Conservation (phyloP, 2,113 vertebrate species). For the Indicator indicator region DNA sequence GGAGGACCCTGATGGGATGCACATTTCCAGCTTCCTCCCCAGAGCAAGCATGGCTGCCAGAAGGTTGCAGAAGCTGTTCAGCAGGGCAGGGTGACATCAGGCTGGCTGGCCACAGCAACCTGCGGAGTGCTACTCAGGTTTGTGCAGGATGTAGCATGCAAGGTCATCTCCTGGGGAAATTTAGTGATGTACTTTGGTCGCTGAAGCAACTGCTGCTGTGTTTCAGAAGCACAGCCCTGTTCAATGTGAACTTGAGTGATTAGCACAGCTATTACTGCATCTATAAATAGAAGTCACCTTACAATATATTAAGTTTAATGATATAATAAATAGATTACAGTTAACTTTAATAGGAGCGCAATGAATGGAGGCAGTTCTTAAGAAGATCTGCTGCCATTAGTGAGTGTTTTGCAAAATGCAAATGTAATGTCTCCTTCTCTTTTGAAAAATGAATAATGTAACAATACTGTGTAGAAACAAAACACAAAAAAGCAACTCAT, state of each 20-base stretch:
- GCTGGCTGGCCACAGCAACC: background rate
- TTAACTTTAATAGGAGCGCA: conserved; percentile 62
- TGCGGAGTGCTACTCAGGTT: rapidly evolving
- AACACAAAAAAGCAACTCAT: background rate
- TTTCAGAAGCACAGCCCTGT: background rate
- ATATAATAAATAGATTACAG: conserved; percentile 67
- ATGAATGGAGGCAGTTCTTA: conserved; percentile 36
- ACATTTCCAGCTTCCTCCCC: background rate
- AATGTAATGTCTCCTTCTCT: background rate
- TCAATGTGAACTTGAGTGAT: conserved; percentile 58
- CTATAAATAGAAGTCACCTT: conserved; percentile 64
- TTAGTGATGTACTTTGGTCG: background rate
- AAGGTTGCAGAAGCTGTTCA: rapidly evolving
- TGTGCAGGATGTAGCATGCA: background rate
- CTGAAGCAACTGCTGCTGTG: background rate
- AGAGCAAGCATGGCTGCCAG: background rate
- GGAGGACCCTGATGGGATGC: background rate
- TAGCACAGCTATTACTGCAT: conserved; percentile 21
- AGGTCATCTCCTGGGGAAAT: background rate
- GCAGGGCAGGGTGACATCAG: background rate
- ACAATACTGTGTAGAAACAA: background rate
- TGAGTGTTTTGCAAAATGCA: conserved; percentile 8
- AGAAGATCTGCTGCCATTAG: conserved; percentile 21
- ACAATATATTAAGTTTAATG: conserved; percentile 66
- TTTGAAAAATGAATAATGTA: conserved; percentile 28